These are phyloP conservation scores for Sminthopsis crassicaudata DNA, from an alignment of 2,113 vertebrate species.

Conservation along the genomic window DNA sequence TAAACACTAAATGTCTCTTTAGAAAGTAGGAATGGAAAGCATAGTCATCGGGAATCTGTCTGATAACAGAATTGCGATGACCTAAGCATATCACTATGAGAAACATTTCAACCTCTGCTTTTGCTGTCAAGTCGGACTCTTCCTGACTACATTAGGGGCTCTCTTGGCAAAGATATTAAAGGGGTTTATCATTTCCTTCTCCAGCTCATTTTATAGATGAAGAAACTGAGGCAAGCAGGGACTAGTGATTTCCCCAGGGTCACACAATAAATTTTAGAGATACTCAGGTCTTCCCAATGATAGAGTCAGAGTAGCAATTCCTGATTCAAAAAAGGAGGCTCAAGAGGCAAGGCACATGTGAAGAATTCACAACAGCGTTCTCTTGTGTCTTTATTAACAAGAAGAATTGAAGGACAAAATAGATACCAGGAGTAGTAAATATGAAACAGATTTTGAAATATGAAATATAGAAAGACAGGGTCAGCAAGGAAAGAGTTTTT, in stretches of 20 bases:
- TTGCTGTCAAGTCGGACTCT: background rate
- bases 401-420: too few relatives aligned
- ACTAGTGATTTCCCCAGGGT: background rate
- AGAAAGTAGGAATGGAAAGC: slow-evolving; percentile 1
- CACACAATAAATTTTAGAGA: background rate
- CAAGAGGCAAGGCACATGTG: too few relatives aligned
- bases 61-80: background rate
- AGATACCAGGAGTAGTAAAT: too few relatives aligned
- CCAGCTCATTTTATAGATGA: background rate
- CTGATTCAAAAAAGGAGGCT: too few relatives aligned
- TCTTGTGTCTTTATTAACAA: too few relatives aligned
- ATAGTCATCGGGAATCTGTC: background rate
- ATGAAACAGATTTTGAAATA: too few relatives aligned
- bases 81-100: background rate
- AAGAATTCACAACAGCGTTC: too few relatives aligned
- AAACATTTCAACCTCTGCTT: background rate
- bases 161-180: background rate
- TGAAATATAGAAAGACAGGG: too few relatives aligned
- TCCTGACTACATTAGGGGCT: background rate
- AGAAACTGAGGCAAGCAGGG: background rate
- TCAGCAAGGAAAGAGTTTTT: too few relatives aligned
- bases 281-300: background rate
- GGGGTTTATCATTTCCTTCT: background rate
- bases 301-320: too few relatives aligned
- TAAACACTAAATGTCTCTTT: background rate